A percentile compares a stretch with the other conserved stretches of the same genome.
phyloP scores from a whole-genome alignment of 92 coral and sea anemone genomes.

The Umimayanthus kanabou region DNA sequence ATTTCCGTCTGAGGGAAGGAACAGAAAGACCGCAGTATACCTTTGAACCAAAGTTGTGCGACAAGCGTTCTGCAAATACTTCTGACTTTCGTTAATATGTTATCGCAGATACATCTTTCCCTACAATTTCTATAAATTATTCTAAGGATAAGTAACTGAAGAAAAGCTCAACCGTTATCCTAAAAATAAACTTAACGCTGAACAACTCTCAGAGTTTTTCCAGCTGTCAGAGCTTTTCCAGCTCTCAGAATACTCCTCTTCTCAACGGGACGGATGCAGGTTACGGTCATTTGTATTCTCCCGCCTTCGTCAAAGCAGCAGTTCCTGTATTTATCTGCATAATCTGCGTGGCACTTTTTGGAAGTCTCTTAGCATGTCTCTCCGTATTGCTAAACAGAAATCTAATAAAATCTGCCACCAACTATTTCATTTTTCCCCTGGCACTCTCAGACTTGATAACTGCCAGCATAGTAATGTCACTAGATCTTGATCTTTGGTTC shows the following conservation, averaged over 20 bases:
- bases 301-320: not conserved
- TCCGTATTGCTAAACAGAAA: constrained; percentile 60
- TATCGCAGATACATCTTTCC: not conserved
- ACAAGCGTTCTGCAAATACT: not conserved
- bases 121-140: too few relatives aligned
- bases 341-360: constrained; percentile 62
- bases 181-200: not conserved
- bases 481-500: constrained; percentile 68
- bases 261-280: not conserved
- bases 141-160: not conserved
- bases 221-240: too few relatives aligned
- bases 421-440: constrained; percentile 71
- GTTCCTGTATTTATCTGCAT: constrained; percentile 37
- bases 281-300: not conserved
- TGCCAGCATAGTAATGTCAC: constrained; percentile 64
- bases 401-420: constrained; percentile 61
- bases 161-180: not conserved
- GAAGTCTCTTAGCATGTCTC: constrained; percentile 61
- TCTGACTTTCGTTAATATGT: not conserved
- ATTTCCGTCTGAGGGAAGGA: not conserved
- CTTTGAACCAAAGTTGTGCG: not conserved
- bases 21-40: not conserved
- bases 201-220: not conserved
- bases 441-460: constrained; percentile 81
- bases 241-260: not conserved